Conservation (phyloP, 2,797 vertebrate genomes). For the Girardinus metallicus region DNA sequence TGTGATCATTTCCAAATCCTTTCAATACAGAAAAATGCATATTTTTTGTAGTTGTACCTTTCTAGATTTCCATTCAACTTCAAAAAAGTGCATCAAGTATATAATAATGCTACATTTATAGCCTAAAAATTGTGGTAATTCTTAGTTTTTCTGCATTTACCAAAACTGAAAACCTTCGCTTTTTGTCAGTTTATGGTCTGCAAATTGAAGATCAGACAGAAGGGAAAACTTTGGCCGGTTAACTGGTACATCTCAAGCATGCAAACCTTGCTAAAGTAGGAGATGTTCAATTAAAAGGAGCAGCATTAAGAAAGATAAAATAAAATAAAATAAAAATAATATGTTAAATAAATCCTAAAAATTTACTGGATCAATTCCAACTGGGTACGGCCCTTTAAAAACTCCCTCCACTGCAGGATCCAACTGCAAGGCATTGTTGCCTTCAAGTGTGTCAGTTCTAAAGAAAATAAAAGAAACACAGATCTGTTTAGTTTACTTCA, state of each 20-base stretch:
- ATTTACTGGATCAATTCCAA: slow-evolving; percentile 96
- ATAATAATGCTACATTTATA: neutral
- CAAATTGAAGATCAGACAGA: neutral
- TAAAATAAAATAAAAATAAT: neutral
- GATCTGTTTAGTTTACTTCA: neutral
- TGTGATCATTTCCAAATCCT: neutral
- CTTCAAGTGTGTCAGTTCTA: slow-evolving; percentile 81
- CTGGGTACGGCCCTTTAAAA: slow-evolving; percentile 92
- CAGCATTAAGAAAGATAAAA: neutral
- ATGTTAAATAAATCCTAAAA: neutral
- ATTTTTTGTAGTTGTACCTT: neutral
- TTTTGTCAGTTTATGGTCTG: neutral
- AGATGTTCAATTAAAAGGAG: neutral
- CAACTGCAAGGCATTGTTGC: slow-evolving; percentile 85
- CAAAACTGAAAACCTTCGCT: neutral
- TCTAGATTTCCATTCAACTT: neutral
- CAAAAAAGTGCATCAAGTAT: neutral
- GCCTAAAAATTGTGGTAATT: neutral
- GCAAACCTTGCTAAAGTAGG: neutral
- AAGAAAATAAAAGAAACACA: slow-evolving; percentile 5
- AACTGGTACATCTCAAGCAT: neutral
- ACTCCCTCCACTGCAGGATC: slow-evolving; percentile 88
- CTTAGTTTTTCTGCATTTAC: neutral
- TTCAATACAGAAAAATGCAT: no score
- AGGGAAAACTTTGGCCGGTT: neutral